Evolutionary conservation across 1,140 invertebrate genomes (phyloP).

Genomic region (Drosophila nigrodunni): DNA sequence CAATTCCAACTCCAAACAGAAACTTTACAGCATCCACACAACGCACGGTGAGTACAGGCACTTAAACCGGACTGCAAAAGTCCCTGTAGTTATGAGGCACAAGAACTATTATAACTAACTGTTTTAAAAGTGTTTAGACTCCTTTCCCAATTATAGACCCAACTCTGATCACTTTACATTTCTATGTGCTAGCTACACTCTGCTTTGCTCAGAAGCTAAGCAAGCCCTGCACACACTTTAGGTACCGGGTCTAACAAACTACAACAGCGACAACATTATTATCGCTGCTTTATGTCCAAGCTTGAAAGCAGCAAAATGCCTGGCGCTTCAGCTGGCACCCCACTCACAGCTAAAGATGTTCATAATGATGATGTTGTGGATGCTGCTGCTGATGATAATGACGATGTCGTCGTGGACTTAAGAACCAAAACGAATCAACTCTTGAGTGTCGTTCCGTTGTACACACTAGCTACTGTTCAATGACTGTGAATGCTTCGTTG

Average conservation of each 20-base stretch:
- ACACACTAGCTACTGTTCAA: conserved; percentile 66
- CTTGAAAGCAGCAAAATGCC: conserved; percentile 49
- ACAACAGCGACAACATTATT: conserved; percentile 73
- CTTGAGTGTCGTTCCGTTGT: conserved; percentile 66
- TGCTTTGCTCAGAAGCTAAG: too few relatives aligned
- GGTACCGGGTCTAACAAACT: background rate
- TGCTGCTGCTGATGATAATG: conserved; percentile 23
- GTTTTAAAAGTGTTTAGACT: too few relatives aligned
- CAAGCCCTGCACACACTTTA: too few relatives aligned
- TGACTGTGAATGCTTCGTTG: conserved; percentile 61
- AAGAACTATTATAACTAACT: too few relatives aligned
- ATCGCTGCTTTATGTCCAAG: conserved; percentile 76
- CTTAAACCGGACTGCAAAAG: background rate
- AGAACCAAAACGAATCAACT: conserved; percentile 54
- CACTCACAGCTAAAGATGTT: conserved; percentile 43
- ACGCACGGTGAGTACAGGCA: conserved; percentile 40
- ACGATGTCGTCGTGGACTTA: conserved; percentile 34
- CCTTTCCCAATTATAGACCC: too few relatives aligned
- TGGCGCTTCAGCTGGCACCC: conserved; percentile 74
- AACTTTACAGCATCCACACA: conserved; percentile 73
- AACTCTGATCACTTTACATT: too few relatives aligned
- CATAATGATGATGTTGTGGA: conserved; percentile 24
- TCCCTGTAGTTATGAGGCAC: too few relatives aligned
- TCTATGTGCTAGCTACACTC: too few relatives aligned
- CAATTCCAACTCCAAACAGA: conserved; percentile 81